Base-by-base conservation (phyloP, 35 echinoderm and acorn worm species). In the Acanthaster planci region DNA sequence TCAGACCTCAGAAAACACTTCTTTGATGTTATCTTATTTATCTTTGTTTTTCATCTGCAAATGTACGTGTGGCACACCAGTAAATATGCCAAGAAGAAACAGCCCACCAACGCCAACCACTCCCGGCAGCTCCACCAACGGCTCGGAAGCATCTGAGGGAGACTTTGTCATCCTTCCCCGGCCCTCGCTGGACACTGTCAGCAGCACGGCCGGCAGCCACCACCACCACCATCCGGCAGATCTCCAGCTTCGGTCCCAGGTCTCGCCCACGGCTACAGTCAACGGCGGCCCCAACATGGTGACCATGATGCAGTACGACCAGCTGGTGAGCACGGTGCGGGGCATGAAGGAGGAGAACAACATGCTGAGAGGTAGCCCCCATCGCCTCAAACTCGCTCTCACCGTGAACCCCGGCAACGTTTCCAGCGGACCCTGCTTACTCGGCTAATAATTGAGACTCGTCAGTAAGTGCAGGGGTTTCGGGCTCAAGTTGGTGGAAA, bases 151-250 rank as follows among this genome's bases (percentile, higher is more conserved):
- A 8, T 60, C 64, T 14, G 64, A 72, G 64, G 23, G 26, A 3
- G 64, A 72, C 64, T 72, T 72, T 72, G 64, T 72, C 1, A 72
- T 72, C 30, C 64, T 72, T 26, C 64, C 64, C 7, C 26, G 64
- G 34, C 64, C 64, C 64, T 72, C 64, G 26, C 64, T 72, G 64
- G 64, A 30, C 30, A 72, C 7, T 59, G 17, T 18, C 8, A 21
- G 8, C 29, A 72, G 1, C 21, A 10, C 7, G 10, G 64, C 26
- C 26, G 26, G 26, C 29, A 34, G 19, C 7, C 26, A 30, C 3
- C 64, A 72, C 4, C 56, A 59, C 19, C 56, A 59, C 0, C 27
- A 18, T 59, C 19, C 19, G 23, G 9, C 26, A 2, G 26, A 72
- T 10, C 64, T 31, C 2, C 64, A 72, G 64, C 64, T 72, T 2